Evolutionary conservation across 2,797 vertebrate species (phyloP).

Genomic region (Lemur catta): DNA sequence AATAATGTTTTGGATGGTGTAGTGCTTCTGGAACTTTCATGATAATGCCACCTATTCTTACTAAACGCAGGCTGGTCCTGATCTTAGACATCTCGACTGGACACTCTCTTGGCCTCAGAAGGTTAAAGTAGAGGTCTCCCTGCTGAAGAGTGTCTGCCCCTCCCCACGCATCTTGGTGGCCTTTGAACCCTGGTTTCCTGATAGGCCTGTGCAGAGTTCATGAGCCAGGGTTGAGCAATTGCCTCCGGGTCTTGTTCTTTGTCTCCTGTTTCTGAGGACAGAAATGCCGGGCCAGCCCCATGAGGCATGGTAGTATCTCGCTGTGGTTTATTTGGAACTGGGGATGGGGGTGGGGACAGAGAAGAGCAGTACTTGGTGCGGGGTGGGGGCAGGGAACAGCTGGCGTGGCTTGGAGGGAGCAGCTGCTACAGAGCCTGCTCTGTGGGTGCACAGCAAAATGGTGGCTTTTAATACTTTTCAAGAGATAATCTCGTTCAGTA

Average conservation of each 20-base stretch:
- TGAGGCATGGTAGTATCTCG: background rate
- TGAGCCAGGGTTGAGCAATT: background rate
- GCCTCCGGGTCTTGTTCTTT: background rate
- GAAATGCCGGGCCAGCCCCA: conserved; percentile 23
- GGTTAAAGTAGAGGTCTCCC: background rate
- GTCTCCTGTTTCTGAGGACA: conserved; percentile 6
- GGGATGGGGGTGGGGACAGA: background rate
- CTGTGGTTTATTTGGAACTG: conserved; percentile 37
- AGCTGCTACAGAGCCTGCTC: conserved; percentile 20
- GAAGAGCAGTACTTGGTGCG: background rate
- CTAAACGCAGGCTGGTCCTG: background rate
- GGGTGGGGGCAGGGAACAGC: conserved; percentile 43
- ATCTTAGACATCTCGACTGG: background rate
- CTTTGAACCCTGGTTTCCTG: background rate
- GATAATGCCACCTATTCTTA: background rate
- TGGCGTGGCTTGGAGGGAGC: conserved; percentile 28
- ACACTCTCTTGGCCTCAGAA: background rate
- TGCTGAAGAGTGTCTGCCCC: background rate
- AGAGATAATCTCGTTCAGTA: conserved; percentile 21
- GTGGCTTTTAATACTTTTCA: conserved; percentile 68
- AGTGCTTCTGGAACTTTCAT: background rate
- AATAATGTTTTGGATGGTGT: background rate
- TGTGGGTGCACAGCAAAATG: conserved; percentile 46
- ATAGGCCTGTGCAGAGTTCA: rapidly evolving
- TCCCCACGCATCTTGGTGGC: too few relatives aligned